A percentile compares a stretch with the other conserved stretches of the same genome.
These are phyloP conservation scores for Alligator sinensis DNA, from an alignment of 2,113 vertebrate species.

Conservation along the genomic window DNA sequence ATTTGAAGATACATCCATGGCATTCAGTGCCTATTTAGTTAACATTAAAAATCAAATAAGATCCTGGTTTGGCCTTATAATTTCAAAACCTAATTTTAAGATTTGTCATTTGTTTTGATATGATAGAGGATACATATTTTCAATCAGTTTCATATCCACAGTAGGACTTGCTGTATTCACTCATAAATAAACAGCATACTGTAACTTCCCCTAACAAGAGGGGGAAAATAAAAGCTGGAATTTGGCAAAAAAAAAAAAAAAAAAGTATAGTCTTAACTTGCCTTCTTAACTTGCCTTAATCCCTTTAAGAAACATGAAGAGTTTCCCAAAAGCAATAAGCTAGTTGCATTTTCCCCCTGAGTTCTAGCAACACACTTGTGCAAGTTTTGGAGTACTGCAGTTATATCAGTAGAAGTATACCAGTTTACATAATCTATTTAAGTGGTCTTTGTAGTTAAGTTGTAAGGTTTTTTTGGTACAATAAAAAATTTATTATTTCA, in stretches of 20 bases:
- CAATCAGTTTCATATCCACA: not conserved
- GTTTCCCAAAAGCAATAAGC: not conserved
- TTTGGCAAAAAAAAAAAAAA: too few relatives aligned
- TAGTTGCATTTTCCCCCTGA: not conserved
- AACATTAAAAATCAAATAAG: too few relatives aligned
- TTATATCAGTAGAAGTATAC: not conserved
- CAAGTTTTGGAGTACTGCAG: not conserved
- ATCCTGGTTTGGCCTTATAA: not conserved
- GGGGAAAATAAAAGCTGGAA: too few relatives aligned
- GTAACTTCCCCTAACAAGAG: too few relatives aligned
- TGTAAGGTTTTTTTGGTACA: not conserved
- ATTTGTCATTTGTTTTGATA: not conserved
- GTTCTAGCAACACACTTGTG: not conserved
- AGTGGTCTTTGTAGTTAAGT: not conserved
- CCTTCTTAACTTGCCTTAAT: not conserved
- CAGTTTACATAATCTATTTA: not conserved
- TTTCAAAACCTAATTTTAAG: not conserved
- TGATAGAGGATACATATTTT: not conserved
- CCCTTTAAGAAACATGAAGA: not conserved
- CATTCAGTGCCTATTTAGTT: too few relatives aligned
- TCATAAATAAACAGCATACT: not conserved
- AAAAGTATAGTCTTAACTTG: too few relatives aligned
- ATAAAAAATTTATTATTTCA: not conserved
- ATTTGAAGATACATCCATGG: too few relatives aligned
- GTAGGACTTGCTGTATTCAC: not conserved